Percentiles rank a stretch among this genome's conserved stretches.
Evolutionary conservation across 2,113 vertebrate species (phyloP).

Genomic region (Chionodraco myersi): DNA sequence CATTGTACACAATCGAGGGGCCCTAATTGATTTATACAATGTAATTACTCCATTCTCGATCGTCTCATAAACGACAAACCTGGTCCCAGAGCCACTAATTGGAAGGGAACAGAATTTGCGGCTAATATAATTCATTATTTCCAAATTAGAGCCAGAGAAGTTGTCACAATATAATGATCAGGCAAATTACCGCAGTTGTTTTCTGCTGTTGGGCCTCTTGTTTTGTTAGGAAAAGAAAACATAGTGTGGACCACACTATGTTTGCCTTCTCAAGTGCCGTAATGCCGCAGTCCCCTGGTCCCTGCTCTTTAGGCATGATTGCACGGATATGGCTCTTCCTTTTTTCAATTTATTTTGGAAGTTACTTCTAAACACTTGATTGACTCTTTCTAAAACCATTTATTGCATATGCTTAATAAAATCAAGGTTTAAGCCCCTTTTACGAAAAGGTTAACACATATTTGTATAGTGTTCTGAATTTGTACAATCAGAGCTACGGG

Average conservation of each 20-base stretch:
- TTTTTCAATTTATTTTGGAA: not conserved
- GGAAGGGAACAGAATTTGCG: constrained; percentile 74
- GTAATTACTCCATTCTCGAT: constrained; percentile 73
- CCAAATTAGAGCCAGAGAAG: constrained; percentile 74
- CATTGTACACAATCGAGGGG: constrained; percentile 69
- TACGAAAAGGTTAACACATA: not conserved
- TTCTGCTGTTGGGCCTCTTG: constrained; percentile 52
- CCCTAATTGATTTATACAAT: constrained; percentile 79
- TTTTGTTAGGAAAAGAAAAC: constrained; percentile 27
- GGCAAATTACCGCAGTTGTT: constrained; percentile 67
- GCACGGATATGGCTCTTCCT: not conserved
- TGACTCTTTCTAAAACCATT: not conserved
- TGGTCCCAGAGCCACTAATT: constrained; percentile 78
- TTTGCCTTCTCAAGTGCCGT: constrained; percentile 15
- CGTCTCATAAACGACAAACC: constrained; percentile 76
- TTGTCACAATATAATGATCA: constrained; percentile 75
- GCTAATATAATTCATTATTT: constrained; percentile 82
- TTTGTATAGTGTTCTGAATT: not conserved
- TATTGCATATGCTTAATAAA: not conserved
- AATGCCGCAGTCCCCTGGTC: constrained; percentile 11
- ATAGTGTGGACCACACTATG: not conserved
- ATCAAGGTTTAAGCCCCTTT: not conserved
- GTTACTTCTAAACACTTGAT: not conserved
- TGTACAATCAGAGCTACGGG: not conserved
- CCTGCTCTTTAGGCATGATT: not conserved